phyloP scores from a whole-genome alignment of 2,113 vertebrate genomes.

The Saccopteryx bilineata region DNA sequence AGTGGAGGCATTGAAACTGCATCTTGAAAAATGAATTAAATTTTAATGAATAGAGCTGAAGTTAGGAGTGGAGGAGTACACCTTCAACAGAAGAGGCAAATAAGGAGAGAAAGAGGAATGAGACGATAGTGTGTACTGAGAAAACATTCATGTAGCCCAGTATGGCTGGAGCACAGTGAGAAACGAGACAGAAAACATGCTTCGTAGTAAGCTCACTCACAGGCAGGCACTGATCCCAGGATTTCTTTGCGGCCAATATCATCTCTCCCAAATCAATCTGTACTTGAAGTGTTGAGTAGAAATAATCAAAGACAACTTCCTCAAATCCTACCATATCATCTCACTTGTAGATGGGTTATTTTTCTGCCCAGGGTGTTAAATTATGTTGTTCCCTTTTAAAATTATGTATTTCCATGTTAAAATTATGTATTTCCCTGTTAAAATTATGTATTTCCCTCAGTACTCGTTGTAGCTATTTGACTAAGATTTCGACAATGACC shows the following conservation, averaged over 20 bases:
- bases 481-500: not conserved
- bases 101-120: not conserved
- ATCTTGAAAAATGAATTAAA: not conserved
- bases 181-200: not conserved
- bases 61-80: not conserved
- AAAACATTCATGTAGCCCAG: not conserved
- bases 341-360: not conserved
- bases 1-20: not conserved
- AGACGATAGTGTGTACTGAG: not conserved
- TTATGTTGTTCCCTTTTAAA: not conserved
- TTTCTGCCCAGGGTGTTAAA: not conserved
- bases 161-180: not conserved
- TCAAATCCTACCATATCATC: not conserved
- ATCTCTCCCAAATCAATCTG: not conserved
- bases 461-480: not conserved
- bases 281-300: not conserved
- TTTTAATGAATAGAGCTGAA: not conserved
- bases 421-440: not conserved
- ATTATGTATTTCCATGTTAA: not conserved
- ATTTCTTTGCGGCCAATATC: not conserved
- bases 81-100: not conserved
- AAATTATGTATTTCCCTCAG: not conserved
- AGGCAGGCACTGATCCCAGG: not conserved
- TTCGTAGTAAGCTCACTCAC: not conserved
- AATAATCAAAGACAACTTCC: not conserved